Evolutionary conservation across 2,797 vertebrate genomes (phyloP).

Genomic region (Gymnothorax reevesii): DNA sequence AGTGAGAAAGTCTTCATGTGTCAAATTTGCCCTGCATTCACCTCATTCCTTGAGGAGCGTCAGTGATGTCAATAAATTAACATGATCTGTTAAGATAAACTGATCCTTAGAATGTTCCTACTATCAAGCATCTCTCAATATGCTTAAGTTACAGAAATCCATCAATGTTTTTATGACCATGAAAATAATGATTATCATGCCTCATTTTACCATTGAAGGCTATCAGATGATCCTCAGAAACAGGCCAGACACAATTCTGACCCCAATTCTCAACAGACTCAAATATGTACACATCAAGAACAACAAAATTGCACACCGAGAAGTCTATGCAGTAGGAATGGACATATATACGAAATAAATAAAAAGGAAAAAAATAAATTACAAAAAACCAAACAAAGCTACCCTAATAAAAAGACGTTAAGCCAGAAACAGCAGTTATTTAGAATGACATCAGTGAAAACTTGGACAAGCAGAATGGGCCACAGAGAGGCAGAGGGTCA

Average conservation of each 20-base stretch:
- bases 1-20: not conserved
- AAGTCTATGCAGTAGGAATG: constrained; percentile 77
- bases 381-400: constrained; percentile 63
- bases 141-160: not conserved
- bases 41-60: constrained; percentile 3
- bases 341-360: constrained; percentile 69
- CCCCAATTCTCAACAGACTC: constrained; percentile 53
- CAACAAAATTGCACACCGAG: constrained; percentile 72
- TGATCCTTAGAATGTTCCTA: not conserved
- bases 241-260: constrained; percentile 43
- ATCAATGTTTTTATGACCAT: not conserved
- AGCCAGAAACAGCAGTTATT: constrained; percentile 60
- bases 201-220: not conserved
- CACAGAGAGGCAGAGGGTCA: constrained; percentile 58
- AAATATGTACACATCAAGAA: constrained; percentile 47
- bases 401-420: constrained; percentile 62
- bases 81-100: not conserved
- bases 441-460: constrained; percentile 38
- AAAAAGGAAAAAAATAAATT: constrained; percentile 75
- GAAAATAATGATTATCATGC: constrained; percentile 1
- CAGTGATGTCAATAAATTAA: not conserved
- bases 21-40: constrained; percentile 1
- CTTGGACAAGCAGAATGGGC: constrained; percentile 31
- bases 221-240: not conserved
- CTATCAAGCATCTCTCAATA: not conserved